These are phyloP conservation scores for Neuroscelio doddi DNA, from an alignment of 2,888 invertebrate genomes.

Conservation along the genomic window DNA sequence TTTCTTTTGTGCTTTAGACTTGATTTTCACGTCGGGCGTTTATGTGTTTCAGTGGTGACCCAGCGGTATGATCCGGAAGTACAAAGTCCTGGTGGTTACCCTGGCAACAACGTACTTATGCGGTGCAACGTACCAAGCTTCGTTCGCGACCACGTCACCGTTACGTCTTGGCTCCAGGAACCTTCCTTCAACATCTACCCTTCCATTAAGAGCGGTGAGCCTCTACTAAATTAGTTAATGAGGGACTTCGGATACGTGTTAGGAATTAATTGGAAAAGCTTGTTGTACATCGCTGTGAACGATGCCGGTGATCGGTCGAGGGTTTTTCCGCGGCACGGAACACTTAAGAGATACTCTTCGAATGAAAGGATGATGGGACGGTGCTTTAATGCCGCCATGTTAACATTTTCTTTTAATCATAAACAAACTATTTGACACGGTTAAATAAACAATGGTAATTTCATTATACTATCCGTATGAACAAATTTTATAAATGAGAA, in stretches of 20 bases:
- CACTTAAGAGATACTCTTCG: no score
- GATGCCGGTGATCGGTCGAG: neutral
- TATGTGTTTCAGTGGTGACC: constrained; percentile 72
- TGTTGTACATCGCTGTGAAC: neutral
- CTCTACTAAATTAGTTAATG: constrained; percentile 47
- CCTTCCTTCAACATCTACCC: constrained; percentile 76
- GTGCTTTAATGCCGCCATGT: no score
- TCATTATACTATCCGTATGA: no score
- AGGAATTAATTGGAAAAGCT: constrained; percentile 23
- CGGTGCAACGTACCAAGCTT: constrained; percentile 75
- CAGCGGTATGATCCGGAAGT: constrained; percentile 76
- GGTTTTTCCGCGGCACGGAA: neutral
- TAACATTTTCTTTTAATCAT: no score
- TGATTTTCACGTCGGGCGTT: constrained; percentile 35
- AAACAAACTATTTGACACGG: no score
- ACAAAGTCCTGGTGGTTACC: constrained; percentile 75
- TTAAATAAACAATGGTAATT: no score
- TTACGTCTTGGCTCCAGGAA: constrained; percentile 76
- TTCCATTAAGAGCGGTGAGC: constrained; percentile 74
- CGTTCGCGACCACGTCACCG: constrained; percentile 75
- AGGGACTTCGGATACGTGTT: constrained; percentile 27
- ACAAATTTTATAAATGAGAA: no score
- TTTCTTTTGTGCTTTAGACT: neutral
- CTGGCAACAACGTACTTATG: constrained; percentile 75
- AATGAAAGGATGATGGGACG: no score